These are phyloP conservation scores for Anastrepha ludens DNA, from an alignment of 1,140 invertebrate species.

Conservation along the genomic window DNA sequence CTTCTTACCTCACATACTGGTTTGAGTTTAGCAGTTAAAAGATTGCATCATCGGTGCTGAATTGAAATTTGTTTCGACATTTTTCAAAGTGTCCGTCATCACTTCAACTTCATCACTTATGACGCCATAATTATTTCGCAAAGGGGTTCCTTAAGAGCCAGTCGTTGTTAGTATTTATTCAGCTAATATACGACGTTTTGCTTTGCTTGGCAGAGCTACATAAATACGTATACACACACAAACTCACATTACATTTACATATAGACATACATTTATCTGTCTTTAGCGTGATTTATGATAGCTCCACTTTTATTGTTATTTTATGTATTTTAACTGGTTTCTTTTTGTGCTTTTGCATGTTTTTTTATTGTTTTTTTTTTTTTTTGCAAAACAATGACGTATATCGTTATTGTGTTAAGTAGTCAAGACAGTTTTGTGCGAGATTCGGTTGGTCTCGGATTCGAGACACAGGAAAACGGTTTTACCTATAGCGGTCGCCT, in stretches of 20 bases:
- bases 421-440: too few species aligned
- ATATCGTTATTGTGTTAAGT: too few species aligned
- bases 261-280: neutral
- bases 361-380: neutral
- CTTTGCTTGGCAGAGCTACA: neutral
- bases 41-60: conserved; percentile 5
- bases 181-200: neutral
- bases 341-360: neutral
- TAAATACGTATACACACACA: neutral
- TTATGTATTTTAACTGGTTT: neutral
- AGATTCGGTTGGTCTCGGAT: too few species aligned
- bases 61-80: conserved; percentile 14
- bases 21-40: too few species aligned
- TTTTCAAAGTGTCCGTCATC: conserved; percentile 23
- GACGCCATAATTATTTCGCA: conserved; percentile 39
- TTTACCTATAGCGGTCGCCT: too few species aligned
- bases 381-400: too few species aligned
- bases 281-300: conserved; percentile 20
- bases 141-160: neutral
- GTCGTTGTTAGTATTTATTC: neutral
- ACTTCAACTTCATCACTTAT: conserved; percentile 17
- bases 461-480: too few species aligned
- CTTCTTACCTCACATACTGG: too few species aligned
- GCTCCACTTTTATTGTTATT: neutral
- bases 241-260: too few species aligned